A percentile compares a stretch with the other conserved stretches of the same genome.
phyloP scores from a whole-genome alignment of 1,140 invertebrate species.

The Cotesia vestalis region DNA sequence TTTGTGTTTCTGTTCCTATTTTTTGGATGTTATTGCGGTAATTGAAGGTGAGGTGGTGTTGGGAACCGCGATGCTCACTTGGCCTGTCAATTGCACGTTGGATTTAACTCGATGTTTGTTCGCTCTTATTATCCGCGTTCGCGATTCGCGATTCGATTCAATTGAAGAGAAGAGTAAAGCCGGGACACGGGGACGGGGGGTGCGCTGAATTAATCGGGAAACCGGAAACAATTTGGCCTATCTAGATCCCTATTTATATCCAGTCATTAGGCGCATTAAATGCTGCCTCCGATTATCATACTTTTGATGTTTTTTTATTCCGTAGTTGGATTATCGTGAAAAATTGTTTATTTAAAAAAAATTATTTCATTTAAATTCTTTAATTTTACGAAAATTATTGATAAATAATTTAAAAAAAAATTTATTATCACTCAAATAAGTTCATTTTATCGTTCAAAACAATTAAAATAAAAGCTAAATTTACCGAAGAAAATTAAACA shows the following conservation, averaged over 20 bases:
- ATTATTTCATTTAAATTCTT: no score
- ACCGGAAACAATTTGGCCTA: conserved; percentile 51
- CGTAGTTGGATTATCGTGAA: no score
- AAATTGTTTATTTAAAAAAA: no score
- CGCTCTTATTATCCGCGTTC: conserved; percentile 3
- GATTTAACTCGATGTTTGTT: conserved; percentile 2
- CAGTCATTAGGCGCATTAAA: conserved; percentile 28
- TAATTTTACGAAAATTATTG: no score
- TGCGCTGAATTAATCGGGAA: conserved; percentile 55
- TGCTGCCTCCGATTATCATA: conserved; percentile 23
- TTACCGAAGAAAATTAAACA: no score
- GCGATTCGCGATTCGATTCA: neutral
- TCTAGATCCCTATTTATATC: conserved; percentile 26
- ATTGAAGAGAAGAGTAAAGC: no score
- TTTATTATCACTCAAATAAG: no score
- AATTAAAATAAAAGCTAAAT: no score
- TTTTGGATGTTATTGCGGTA: no score
- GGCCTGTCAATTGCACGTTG: conserved; percentile 48
- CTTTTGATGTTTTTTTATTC: neutral
- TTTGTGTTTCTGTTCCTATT: no score
- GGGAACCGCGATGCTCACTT: conserved; percentile 27
- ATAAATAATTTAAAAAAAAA: no score
- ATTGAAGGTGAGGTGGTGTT: neutral
- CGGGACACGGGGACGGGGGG: conserved; percentile 3
- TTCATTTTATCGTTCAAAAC: no score